Conservation (phyloP, 2,797 vertebrate species). For the Hafferia zeledoni region DNA sequence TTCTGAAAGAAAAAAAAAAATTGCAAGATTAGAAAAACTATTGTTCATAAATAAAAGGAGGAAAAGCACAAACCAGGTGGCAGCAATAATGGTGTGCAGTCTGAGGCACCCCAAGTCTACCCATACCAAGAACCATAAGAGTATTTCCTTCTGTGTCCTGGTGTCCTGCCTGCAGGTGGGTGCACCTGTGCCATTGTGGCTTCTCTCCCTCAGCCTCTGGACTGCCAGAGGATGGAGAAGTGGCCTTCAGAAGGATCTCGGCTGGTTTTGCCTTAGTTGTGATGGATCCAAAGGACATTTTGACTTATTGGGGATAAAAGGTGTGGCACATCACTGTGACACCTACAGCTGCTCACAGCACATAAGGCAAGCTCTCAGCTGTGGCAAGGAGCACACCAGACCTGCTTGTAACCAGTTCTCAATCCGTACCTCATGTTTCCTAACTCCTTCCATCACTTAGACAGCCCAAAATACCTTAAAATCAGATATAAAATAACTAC, state of each 20-base stretch:
- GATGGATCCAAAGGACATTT: not conserved
- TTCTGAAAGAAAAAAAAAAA: not conserved
- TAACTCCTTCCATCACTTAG: not conserved
- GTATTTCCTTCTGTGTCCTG: not conserved
- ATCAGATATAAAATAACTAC: not conserved
- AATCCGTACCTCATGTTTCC: fast-evolving
- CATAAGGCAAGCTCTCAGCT: fast-evolving
- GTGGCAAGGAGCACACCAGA: not conserved
- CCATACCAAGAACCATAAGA: not conserved
- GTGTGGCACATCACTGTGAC: fast-evolving
- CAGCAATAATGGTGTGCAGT: not conserved
- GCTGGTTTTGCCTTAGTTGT: not conserved
- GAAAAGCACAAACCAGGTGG: not conserved
- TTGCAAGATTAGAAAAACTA: not conserved
- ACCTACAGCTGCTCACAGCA: not conserved
- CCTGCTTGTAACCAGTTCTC: not conserved
- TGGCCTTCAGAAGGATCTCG: not conserved
- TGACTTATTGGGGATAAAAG: not conserved
- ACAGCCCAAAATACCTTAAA: not conserved
- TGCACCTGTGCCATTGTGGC: fast-evolving
- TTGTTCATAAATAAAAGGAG: not conserved
- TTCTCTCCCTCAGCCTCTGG: not conserved
- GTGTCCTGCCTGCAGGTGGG: not conserved
- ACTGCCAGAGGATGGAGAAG: not conserved
- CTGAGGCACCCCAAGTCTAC: not conserved